Evolutionary conservation across 2,113 vertebrate species (phyloP).

Genomic region (Pontoporia blainvillei): DNA sequence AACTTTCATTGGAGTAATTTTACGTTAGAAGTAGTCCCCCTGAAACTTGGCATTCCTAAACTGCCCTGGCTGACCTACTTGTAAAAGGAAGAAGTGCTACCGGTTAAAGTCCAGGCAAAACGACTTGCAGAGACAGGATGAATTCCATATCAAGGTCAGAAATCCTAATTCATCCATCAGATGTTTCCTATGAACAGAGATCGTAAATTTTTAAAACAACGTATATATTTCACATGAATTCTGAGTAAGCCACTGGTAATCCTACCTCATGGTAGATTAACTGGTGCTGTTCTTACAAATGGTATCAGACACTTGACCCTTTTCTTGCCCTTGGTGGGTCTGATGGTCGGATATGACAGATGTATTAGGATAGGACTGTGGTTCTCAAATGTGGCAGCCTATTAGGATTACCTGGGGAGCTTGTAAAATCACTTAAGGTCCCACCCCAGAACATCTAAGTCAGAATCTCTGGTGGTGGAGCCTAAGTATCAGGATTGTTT

Average conservation of each 20-base stretch:
- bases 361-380: background rate
- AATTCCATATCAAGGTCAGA: background rate
- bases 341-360: background rate
- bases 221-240: background rate
- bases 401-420: background rate
- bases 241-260: background rate
- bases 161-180: background rate
- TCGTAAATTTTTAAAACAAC: background rate
- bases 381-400: background rate
- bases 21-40: background rate
- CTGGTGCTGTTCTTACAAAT: background rate
- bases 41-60: background rate
- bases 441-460: background rate
- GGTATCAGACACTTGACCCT: background rate
- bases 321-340: background rate
- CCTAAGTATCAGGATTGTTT: background rate
- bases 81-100: background rate
- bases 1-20: background rate
- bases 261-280: background rate
- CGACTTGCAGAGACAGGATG: background rate
- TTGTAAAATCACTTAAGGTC: background rate
- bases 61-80: background rate
- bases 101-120: background rate
- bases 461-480: background rate
- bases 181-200: background rate